Evolutionary conservation across 2,113 vertebrate genomes (phyloP), one percentile per base, ranked within the genome.

Genomic region (Nycticryphes semicollaris): DNA sequence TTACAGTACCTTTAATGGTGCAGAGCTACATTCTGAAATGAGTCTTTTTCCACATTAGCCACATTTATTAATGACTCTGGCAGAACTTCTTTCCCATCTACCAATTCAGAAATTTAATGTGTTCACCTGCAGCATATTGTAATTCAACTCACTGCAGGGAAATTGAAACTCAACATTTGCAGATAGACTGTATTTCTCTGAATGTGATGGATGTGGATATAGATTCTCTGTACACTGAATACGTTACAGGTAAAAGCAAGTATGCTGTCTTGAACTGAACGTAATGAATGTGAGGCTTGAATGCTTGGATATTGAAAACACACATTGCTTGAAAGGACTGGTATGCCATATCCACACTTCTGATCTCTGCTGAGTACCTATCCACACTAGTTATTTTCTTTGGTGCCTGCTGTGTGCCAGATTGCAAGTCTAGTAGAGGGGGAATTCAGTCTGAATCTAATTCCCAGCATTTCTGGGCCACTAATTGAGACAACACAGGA

Each of bases 201-300:
- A 79, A 70, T 24, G 74, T 97, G 95, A 95, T 97, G 94, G 85
- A 97, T 93, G 77, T 92, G 84, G 83, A 47, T 87, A 86, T 67
- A 67, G 93, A 93, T 94, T 94, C 74, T 56, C 62, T 88, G 77
- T 69, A 66, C 45, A 19, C 81, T 82, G 87, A 93, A 64, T 63
- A 66, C 66, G 85, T 68, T 90, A 79, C 93, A 87, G 86, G 84
- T 86, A 96, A 97, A 96, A 93, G 87, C 68, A 80, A 80, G 62
- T 79, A 53, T 94, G 89, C 77, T 94, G 83, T 45, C 85, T 93
- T 82, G 87, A 95, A 76, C 77, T 87, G 93, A 96, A 87, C 3
- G 7, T 93, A 93, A 96, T 93, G 78, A 80, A 92, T 80, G 51
- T 77, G 96, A 77, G 82, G 62, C 74, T 72, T 51, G 94, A 86